phyloP scores from a whole-genome alignment of 1,140 invertebrate species.

The Oreohelix idahoensis region DNA sequence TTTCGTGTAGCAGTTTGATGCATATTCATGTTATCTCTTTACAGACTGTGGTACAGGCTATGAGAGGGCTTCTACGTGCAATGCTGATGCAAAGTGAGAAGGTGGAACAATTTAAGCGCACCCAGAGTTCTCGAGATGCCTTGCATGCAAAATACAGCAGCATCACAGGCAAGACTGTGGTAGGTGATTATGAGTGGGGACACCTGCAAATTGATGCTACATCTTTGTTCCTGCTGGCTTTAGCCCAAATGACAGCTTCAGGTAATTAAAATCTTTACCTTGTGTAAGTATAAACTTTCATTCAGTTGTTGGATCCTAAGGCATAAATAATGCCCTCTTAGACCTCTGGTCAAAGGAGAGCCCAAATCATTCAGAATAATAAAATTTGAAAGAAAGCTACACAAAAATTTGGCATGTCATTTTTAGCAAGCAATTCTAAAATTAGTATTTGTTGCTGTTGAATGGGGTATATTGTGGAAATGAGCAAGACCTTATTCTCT shows the following conservation, averaged over 20 bases:
- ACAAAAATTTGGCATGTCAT: too few species aligned
- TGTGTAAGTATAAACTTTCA: too few species aligned
- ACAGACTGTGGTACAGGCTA: constrained; percentile 80
- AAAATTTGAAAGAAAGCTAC: too few species aligned
- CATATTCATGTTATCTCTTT: neutral
- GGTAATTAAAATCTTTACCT: constrained; percentile 74
- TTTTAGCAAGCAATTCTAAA: too few species aligned
- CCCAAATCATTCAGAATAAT: too few species aligned
- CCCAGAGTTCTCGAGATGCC: constrained; percentile 91
- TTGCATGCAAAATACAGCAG: constrained; percentile 96
- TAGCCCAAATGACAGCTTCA: constrained; percentile 99
- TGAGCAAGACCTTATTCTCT: too few species aligned
- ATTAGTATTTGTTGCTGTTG: too few species aligned
- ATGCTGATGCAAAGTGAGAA: constrained; percentile 99
- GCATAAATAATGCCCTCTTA: too few species aligned
- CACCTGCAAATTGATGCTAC: constrained; percentile 98
- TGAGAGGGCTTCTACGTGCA: constrained; percentile 89
- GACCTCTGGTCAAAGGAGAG: too few species aligned
- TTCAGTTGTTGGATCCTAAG: too few species aligned
- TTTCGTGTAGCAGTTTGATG: too few species aligned
- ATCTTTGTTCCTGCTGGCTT: constrained; percentile 92
- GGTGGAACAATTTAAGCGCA: constrained; percentile 96
- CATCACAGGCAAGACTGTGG: constrained; percentile 88
- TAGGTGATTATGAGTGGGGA: constrained; percentile 97
- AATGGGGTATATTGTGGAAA: too few species aligned